Evolutionary conservation across 2,888 invertebrate species (phyloP), one percentile per base, ranked within the genome.

Genomic region (Dryadula phaetusa): DNA sequence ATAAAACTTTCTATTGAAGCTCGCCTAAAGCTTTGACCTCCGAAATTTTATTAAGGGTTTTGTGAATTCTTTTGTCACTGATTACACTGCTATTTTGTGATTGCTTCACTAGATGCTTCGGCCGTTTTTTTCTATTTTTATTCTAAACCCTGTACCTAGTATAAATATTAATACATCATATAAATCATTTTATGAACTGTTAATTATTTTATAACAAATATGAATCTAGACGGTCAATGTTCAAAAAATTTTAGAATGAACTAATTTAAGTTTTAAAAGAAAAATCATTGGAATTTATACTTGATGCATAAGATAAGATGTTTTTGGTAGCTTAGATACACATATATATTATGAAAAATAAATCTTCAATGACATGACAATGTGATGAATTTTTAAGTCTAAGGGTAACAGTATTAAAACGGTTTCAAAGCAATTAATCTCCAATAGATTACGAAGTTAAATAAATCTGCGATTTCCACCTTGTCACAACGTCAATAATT

Each of bases 1-100:
- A 69, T 66, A 52, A 63, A 64, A 63, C 25, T 66, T 64, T 62
- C 61, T 56, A 67, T 70, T 64, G 61, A 47, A 62, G 20, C 60
- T 42, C 61, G 56, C 40, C 52, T 66, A 40, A 64, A 66, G 69
- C 70, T 71, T 69, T 71, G 64, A 66, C 69, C 66, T 75, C 71
- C 66, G 69, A 75, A 77, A 79, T 81, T 79, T 80, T 80, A 84
- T 85, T 82, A 72, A 71, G 65, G 62, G 74, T 49, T 49, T 67
- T 71, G 56, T 64, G 49, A 75, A 78, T 76, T 75, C 77, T 79
- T 80, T 82, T 78, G 77, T 77, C 75, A 73, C 75, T 72, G 72
- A 69, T 66, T 69, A 70, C 70, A 72, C 70, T 58, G 62, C 61
- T 74, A 63, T 71, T 66, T 62, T 53, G 66, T 58, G 34, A 64